Percentiles rank a stretch among this genome's conserved stretches.
phyloP scores from a whole-genome alignment of 2,113 vertebrate species.

The Cottus gobio region DNA sequence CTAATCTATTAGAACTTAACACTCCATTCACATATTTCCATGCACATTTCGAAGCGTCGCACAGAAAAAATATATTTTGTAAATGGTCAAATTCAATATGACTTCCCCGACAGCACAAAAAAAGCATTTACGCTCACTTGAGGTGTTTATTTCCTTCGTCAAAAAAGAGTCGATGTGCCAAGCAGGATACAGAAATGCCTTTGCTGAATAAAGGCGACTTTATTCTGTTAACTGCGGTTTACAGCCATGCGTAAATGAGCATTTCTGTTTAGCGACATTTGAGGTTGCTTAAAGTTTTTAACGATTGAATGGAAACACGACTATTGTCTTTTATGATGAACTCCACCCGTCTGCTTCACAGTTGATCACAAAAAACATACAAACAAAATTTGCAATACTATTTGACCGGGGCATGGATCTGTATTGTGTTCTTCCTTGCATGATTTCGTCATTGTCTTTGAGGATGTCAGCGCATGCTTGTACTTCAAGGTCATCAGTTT shows the following conservation, averaged over 20 bases:
- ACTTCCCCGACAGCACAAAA: neutral
- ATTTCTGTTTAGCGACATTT: neutral
- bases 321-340: neutral
- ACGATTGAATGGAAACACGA: neutral
- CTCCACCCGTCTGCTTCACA: neutral
- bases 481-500: constrained; percentile 26
- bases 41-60: neutral
- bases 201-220: too few relatives aligned
- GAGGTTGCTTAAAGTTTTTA: neutral
- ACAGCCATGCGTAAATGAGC: neutral
- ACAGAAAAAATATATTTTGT: neutral
- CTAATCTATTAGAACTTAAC: too few relatives aligned
- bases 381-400: neutral
- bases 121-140: neutral
- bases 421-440: constrained; percentile 57
- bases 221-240: too few relatives aligned
- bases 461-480: constrained; percentile 62
- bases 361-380: neutral
- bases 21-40: neutral
- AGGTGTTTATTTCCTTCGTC: too few relatives aligned
- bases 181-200: too few relatives aligned
- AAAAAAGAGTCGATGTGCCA: too few relatives aligned
- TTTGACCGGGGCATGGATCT: constrained; percentile 34
- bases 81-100: neutral
- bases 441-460: constrained; percentile 44